phyloP scores from a whole-genome alignment of 2,888 invertebrate species.

The Agonopterix heracliana region DNA sequence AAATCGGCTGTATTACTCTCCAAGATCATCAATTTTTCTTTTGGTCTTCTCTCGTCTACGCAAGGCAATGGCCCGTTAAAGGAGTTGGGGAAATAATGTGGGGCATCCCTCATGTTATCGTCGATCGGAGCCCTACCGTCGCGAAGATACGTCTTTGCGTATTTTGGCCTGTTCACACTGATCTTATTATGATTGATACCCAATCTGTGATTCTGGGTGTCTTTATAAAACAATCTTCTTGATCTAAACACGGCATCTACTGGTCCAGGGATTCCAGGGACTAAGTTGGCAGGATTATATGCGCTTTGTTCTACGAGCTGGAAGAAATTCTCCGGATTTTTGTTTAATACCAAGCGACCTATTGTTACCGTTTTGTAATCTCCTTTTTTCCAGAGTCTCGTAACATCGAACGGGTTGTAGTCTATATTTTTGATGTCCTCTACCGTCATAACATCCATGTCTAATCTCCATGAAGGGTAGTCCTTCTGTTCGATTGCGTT shows the following conservation, averaged over 20 bases:
- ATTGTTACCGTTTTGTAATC: conserved; percentile 41
- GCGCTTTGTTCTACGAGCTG: conserved; percentile 38
- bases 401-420: conserved; percentile 52
- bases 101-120: conserved; percentile 84
- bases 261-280: conserved; percentile 58
- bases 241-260: conserved; percentile 40
- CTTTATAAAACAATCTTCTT: conserved; percentile 38
- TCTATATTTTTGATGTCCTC: conserved; percentile 33
- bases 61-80: conserved; percentile 21
- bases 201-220: conserved; percentile 48
- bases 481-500: conserved; percentile 86
- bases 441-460: conserved; percentile 44
- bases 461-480: conserved; percentile 47
- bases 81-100: conserved; percentile 21
- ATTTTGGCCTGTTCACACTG: conserved; percentile 37
- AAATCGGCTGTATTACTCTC: conserved; percentile 21
- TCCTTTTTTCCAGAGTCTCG: conserved; percentile 48
- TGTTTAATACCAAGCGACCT: conserved; percentile 40
- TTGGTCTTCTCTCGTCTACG: conserved; percentile 14
- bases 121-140: conserved; percentile 76
- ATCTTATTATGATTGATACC: conserved; percentile 46
- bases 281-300: conserved; percentile 46
- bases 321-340: conserved; percentile 43
- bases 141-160: conserved; percentile 9
- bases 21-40: conserved; percentile 9